A percentile compares a stretch with the other conserved stretches of the same genome.
Conservation (phyloP, 2,797 vertebrate genomes). For the Lycodopsis pacificus region DNA sequence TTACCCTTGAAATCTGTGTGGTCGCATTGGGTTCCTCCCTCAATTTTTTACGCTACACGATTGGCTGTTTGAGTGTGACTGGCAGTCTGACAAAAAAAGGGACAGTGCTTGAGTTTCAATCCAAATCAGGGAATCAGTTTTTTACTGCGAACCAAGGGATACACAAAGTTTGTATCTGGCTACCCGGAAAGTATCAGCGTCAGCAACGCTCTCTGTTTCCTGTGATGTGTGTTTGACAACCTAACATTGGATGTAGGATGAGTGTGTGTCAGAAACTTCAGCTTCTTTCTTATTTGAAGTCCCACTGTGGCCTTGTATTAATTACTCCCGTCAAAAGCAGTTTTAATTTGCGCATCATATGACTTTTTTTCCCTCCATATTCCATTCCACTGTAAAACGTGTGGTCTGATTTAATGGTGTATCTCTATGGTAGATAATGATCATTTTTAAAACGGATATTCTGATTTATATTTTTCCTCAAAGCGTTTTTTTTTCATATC, state of each 20-base stretch:
- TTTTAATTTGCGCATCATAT: slow-evolving; percentile 51
- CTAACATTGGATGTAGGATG: slow-evolving; percentile 6
- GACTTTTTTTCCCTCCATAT: slow-evolving; percentile 48
- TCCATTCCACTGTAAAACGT: slow-evolving; percentile 43
- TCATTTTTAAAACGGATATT: slow-evolving; percentile 45
- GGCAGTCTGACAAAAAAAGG: slow-evolving; percentile 12
- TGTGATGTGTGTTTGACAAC: background rate
- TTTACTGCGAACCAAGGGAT: background rate
- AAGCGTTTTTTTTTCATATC: slow-evolving; percentile 1
- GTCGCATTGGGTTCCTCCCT: slow-evolving; percentile 27
- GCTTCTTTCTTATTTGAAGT: slow-evolving; percentile 19
- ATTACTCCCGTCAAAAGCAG: slow-evolving; percentile 30
- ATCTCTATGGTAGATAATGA: slow-evolving; percentile 46
- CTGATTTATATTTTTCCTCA: slow-evolving; percentile 1
- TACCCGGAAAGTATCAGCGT: background rate
- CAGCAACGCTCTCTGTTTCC: slow-evolving; percentile 2
- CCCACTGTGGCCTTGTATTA: slow-evolving; percentile 19
- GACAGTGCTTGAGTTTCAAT: background rate
- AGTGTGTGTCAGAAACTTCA: slow-evolving; percentile 11
- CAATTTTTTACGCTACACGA: background rate
- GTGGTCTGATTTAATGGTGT: slow-evolving; percentile 48
- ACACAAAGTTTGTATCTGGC: background rate
- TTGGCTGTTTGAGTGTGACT: slow-evolving; percentile 32
- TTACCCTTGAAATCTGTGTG: slow-evolving; percentile 68
- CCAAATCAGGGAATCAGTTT: background rate